These are phyloP conservation scores for Lycocorax pyrrhopterus DNA, from an alignment of 2,113 vertebrate genomes.

Conservation along the genomic window DNA sequence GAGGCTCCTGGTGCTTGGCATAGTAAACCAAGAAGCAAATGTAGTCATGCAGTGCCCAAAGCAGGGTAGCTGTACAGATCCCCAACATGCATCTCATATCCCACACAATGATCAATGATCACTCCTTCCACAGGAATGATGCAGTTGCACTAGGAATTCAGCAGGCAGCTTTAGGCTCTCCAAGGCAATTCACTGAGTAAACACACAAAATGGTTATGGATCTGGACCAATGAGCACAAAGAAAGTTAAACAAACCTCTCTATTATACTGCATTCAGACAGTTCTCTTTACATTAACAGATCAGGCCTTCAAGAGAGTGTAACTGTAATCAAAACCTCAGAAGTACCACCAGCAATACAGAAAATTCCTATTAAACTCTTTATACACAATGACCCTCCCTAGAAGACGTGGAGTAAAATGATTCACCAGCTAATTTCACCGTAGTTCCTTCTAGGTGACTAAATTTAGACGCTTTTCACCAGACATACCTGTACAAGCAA, in stretches of 20 bases:
- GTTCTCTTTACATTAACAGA: neutral
- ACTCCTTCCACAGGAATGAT: neutral
- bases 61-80: neutral
- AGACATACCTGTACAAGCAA: neutral
- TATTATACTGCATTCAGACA: neutral
- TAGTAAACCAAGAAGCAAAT: neutral
- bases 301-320: neutral
- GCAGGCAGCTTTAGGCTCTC: neutral
- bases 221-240: neutral
- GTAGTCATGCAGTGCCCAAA: neutral
- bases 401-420: neutral
- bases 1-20: neutral
- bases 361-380: neutral
- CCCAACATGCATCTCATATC: neutral
- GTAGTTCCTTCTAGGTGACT: slow-evolving; percentile 22
- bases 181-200: neutral
- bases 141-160: neutral
- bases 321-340: neutral
- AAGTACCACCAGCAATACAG: neutral
- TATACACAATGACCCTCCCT: neutral
- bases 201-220: neutral
- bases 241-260: neutral
- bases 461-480: neutral
- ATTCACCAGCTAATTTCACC: neutral
- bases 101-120: neutral